Evolutionary conservation across 2,113 vertebrate genomes (phyloP).

Genomic region (Octodon degus): DNA sequence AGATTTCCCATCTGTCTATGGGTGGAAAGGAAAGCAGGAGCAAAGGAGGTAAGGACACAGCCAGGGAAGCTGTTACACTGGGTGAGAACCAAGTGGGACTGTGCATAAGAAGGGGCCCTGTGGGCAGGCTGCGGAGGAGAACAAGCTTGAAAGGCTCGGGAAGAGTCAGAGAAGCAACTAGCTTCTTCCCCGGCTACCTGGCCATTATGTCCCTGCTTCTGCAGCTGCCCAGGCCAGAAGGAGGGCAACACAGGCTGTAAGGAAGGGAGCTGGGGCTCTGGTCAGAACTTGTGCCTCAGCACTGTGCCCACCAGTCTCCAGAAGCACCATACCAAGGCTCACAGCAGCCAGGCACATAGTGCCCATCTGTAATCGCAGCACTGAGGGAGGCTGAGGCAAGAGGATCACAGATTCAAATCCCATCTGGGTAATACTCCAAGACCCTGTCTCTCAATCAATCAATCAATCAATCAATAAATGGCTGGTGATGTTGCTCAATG

Average conservation of each 20-base stretch:
- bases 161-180: constrained; percentile 2
- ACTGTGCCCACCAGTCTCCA: background rate
- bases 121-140: background rate
- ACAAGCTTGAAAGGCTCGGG: background rate
- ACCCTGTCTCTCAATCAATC: background rate
- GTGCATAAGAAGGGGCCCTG: background rate
- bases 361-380: background rate
- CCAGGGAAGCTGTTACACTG: background rate
- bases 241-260: background rate
- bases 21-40: constrained; percentile 26
- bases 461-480: background rate
- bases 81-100: background rate
- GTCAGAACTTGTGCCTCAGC: background rate
- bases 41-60: constrained; percentile 26
- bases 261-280: background rate
- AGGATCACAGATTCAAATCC: background rate
- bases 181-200: background rate
- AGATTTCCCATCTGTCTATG: constrained; percentile 75
- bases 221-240: background rate
- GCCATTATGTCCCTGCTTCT: constrained; percentile 4
- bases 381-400: background rate
- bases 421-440: background rate
- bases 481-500: background rate
- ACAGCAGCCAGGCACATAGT: background rate
- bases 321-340: background rate